phyloP scores from a whole-genome alignment of 2,113 vertebrate species.

The Trichechus manatus region DNA sequence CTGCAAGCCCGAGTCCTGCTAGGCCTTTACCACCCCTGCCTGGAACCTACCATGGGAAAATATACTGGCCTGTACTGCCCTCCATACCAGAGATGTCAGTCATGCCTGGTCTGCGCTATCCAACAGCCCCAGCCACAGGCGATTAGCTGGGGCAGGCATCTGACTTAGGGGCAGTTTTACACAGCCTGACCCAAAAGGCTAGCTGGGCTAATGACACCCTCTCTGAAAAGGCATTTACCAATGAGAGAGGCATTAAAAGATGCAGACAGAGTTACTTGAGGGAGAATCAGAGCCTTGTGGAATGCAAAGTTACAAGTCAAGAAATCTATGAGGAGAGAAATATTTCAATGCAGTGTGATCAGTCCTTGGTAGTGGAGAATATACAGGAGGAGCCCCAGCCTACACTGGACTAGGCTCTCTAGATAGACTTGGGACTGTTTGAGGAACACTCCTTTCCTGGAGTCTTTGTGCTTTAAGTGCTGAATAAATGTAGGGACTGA shows the following conservation, averaged over 20 bases:
- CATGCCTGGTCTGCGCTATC: accelerated
- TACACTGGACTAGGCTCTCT: accelerated
- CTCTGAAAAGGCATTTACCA: neutral
- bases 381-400: neutral
- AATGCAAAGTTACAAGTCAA: neutral
- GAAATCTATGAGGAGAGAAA: neutral
- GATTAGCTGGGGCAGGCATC: neutral
- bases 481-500: neutral
- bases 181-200: neutral
- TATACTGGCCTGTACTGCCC: too few species aligned
- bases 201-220: too few species aligned
- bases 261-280: neutral
- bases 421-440: too few species aligned
- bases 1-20: accelerated
- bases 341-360: accelerated
- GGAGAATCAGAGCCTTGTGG: neutral
- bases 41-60: neutral
- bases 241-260: neutral
- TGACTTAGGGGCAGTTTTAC: neutral
- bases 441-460: neutral
- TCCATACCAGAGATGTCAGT: neutral
- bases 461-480: neutral
- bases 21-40: neutral
- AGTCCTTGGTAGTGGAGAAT: neutral
- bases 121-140: neutral